These are phyloP conservation scores for Nomada hirtipes DNA, from an alignment of 2,888 invertebrate species.

Conservation along the genomic window DNA sequence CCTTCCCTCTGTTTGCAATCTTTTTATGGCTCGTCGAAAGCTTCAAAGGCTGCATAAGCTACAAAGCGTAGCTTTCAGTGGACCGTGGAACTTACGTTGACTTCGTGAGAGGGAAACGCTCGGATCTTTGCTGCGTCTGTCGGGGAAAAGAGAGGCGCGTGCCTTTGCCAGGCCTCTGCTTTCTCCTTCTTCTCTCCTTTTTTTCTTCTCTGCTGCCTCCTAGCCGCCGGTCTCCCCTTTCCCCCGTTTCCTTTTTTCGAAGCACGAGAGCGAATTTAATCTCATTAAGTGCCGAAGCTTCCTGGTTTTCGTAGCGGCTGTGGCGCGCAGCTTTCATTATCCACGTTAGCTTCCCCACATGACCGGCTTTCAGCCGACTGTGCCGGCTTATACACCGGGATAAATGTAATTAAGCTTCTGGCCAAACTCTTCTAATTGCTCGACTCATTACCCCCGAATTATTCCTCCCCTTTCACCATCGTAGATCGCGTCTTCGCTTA, in stretches of 20 bases:
- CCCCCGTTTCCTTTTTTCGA: conserved; percentile 58
- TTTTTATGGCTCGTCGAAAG: conserved; percentile 41
- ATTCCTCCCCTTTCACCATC: conserved; percentile 11
- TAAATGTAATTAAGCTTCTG: conserved; percentile 77
- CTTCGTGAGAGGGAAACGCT: conserved; percentile 22
- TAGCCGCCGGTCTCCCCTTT: conserved; percentile 19
- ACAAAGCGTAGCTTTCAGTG: conserved; percentile 41
- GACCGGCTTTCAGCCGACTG: conserved; percentile 69
- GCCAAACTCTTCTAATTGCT: conserved; percentile 77
- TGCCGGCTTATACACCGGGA: conserved; percentile 51
- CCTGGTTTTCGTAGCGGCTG: conserved; percentile 62
- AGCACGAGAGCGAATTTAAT: conserved; percentile 74
- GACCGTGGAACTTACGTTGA: conserved; percentile 48
- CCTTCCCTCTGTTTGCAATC: conserved; percentile 24
- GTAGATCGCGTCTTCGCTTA: neutral
- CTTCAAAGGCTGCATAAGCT: conserved; percentile 52
- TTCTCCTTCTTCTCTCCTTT: conserved; percentile 19
- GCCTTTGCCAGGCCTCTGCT: conserved; percentile 50
- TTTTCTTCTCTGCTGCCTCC: neutral
- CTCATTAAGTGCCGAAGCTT: conserved; percentile 77
- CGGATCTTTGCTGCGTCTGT: conserved; percentile 53
- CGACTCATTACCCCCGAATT: conserved; percentile 73
- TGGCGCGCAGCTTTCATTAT: conserved; percentile 69
- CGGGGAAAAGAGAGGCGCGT: conserved; percentile 21
- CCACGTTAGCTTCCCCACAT: conserved; percentile 67